Evolutionary conservation across 1,140 invertebrate species (phyloP), one percentile per base, ranked within the genome.

Genomic region (Drosophila nannoptera): DNA sequence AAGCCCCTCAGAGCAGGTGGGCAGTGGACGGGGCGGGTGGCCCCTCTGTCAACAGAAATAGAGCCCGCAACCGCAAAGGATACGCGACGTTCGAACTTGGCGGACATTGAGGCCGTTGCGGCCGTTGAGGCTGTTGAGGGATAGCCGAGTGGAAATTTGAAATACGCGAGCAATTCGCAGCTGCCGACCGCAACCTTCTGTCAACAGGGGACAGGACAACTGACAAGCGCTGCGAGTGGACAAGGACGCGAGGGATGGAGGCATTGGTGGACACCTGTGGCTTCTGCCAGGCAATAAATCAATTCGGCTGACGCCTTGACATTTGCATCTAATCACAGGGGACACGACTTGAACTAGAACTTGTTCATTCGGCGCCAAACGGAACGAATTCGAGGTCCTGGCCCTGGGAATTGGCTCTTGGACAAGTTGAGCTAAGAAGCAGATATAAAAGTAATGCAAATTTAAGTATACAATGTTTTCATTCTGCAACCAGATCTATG

Each of bases 221-320:
- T 68, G 53, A 60, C 58, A 55, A 61, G 8, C 8, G 22, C 32
- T 49, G 56, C 22, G 31, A 40, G 35, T 40, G 49, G 29, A 48
- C 65, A 61, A 53, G 33, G 50, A 60, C 22, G 22, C 22, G 22
- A 32, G 22, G 35, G 36, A 54, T 12, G 16, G 7, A 8, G 52
- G 31, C 22, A 31, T 48, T 52, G 68, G 59, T 70, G 65, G 69
- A 72, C 69, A 72, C 69, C 69, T 72, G 69, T 72, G 58, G 69
- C 64, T 72, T 71, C 68, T 61, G 58, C 33, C n/a, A 33, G 40
- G 58, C 52, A 68, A 68, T 68, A 72, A 72, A 72, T 72, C 69
- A 72, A 68, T 72, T 71, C 50, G 14, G 36, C 43, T 56, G 65
- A 62, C 65, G 50, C 68, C 69, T 61, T 68, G 69, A 72, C 69